These are phyloP conservation scores for Propithecus deckenii DNA, from an alignment of 2,797 vertebrate species.

Conservation along the genomic window DNA sequence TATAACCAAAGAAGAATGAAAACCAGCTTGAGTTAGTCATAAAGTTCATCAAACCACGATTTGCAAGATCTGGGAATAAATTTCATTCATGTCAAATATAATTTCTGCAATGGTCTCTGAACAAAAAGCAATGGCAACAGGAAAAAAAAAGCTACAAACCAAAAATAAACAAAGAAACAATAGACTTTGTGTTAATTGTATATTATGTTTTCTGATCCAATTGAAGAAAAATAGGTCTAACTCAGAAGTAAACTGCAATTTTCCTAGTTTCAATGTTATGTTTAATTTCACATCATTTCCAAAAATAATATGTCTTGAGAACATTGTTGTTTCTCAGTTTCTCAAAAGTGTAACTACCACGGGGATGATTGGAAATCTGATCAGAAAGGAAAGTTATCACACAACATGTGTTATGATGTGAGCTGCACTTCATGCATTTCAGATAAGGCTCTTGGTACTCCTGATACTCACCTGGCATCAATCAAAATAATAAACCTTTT, in stretches of 20 bases:
- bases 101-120: neutral
- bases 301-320: neutral
- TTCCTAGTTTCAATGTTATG: neutral
- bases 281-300: constrained; percentile 17
- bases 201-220: neutral
- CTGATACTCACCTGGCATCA: neutral
- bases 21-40: neutral
- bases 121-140: neutral
- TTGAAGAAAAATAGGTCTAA: neutral
- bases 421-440: neutral
- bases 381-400: neutral
- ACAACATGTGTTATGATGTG: neutral
- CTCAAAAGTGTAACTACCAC: neutral
- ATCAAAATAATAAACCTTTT: constrained; percentile 25
- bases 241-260: neutral
- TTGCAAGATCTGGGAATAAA: neutral
- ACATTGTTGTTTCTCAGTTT: neutral
- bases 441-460: neutral
- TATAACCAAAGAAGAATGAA: neutral
- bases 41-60: neutral
- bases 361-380: neutral
- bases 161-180: neutral
- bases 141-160: neutral
- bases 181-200: neutral
- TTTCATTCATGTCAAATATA: neutral